Conservation (phyloP, 2,113 vertebrate species). For the Rhabdomys dilectus region DNA sequence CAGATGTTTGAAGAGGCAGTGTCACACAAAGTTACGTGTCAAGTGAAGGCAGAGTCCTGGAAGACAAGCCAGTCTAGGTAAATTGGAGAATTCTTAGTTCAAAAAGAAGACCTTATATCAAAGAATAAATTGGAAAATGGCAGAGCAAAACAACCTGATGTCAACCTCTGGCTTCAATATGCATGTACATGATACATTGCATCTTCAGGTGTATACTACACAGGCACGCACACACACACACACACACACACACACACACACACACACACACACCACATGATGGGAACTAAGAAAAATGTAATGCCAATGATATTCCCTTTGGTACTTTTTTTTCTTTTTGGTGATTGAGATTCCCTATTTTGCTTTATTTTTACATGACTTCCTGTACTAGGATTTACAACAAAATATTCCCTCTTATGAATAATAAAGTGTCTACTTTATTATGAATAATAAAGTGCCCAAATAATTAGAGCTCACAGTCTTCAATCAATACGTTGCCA, state of each 20-base stretch:
- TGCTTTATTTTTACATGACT: background rate
- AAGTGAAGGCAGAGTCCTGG: background rate
- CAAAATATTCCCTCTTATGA: slow-evolving; percentile 60
- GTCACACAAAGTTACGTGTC: background rate
- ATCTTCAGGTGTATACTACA: background rate
- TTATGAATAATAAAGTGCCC: slow-evolving; percentile 77
- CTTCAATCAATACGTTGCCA: slow-evolving; percentile 78
- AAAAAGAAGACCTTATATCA: background rate
- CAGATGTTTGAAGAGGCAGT: too few species aligned
- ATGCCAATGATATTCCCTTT: background rate
- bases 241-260: background rate
- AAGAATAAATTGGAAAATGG: too few species aligned
- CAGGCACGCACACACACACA: background rate
- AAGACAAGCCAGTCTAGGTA: background rate
- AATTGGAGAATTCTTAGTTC: too few species aligned
- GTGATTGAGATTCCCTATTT: slow-evolving; percentile 4
- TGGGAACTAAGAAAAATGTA: background rate
- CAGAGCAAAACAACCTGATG: background rate
- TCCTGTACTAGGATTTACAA: slow-evolving; percentile 71
- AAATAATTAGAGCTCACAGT: slow-evolving; percentile 80
- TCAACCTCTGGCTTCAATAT: background rate
- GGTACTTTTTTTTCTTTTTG: background rate
- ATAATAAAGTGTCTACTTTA: slow-evolving; percentile 78
- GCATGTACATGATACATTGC: background rate
- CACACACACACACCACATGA: background rate